phyloP scores from a whole-genome alignment of 1,140 invertebrate species.

The Cataglyphis hispanica region DNA sequence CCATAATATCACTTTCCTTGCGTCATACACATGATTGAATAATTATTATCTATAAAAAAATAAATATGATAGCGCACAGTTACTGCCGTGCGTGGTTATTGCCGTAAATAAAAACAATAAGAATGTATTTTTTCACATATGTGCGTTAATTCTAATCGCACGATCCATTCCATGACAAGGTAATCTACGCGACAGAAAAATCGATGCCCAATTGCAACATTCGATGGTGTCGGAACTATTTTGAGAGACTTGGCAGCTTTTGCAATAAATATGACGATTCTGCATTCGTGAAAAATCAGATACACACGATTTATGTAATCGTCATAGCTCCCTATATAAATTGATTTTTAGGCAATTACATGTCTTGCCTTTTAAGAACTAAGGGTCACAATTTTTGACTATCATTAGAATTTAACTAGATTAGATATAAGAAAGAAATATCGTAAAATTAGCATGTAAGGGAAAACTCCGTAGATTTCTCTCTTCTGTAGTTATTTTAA shows the following conservation, averaged over 20 bases:
- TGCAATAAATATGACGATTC: slow-evolving; percentile 1
- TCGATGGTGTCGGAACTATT: slow-evolving; percentile 43
- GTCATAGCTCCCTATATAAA: slow-evolving; percentile 24
- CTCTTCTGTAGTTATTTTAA: slow-evolving; percentile 10
- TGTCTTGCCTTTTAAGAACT: slow-evolving; percentile 42
- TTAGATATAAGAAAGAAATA: slow-evolving; percentile 22
- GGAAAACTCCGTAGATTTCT: slow-evolving; percentile 9
- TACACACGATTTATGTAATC: slow-evolving; percentile 21
- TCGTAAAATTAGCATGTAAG: slow-evolving; percentile 25
- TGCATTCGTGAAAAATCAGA: slow-evolving; percentile 16
- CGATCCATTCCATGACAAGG: not conserved
- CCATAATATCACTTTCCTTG: not conserved
- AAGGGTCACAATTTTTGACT: slow-evolving; percentile 62
- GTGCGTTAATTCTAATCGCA: slow-evolving; percentile 15
- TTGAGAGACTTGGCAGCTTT: slow-evolving; percentile 36
- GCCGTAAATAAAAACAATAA: not conserved
- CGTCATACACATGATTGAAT: not conserved
- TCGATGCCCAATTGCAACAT: slow-evolving; percentile 8
- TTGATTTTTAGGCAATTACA: slow-evolving; percentile 30
- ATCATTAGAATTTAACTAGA: slow-evolving; percentile 54
- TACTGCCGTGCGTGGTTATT: not conserved
- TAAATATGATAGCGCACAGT: not conserved
- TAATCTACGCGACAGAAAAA: slow-evolving; percentile 5
- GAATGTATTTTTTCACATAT: slow-evolving; percentile 25
- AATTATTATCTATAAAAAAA: slow-evolving; percentile 16